A percentile compares a stretch with the other conserved stretches of the same genome.
Conservation (phyloP, 2,888 invertebrate genomes). For the Aradus depressus region DNA sequence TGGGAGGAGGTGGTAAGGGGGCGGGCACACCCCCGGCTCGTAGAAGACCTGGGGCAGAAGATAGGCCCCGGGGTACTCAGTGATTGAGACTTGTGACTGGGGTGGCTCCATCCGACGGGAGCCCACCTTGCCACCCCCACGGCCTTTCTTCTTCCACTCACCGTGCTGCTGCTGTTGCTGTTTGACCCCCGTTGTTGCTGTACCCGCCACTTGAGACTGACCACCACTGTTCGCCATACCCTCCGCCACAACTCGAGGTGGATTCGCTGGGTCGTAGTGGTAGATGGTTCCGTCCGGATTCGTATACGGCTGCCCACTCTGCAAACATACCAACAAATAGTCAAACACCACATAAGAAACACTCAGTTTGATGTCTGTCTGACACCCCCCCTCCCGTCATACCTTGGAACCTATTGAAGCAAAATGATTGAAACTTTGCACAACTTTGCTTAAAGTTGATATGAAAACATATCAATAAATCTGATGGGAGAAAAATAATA, state of each 20-base stretch:
- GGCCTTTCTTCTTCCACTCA: slow-evolving; percentile 19
- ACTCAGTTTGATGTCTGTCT: no score
- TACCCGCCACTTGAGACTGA: not conserved
- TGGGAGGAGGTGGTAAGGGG: not conserved
- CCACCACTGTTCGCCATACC: not conserved
- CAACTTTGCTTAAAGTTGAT: no score
- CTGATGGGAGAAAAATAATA: no score
- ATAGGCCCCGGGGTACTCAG: not conserved
- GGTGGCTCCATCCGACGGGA: not conserved
- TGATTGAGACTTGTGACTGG: not conserved
- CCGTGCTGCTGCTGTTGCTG: slow-evolving; percentile 22
- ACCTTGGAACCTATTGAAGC: no score
- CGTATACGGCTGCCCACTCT: slow-evolving; percentile 62
- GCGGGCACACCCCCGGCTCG: not conserved
- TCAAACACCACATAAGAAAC: no score
- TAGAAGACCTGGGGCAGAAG: slow-evolving; percentile 7
- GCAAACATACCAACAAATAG: no score
- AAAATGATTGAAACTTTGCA: no score
- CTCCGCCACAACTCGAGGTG: slow-evolving; percentile 38
- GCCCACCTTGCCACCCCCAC: not conserved
- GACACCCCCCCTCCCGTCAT: no score
- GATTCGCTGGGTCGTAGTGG: slow-evolving; percentile 62
- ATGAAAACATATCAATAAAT: no score
- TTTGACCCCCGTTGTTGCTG: slow-evolving; percentile 12
- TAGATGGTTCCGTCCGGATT: slow-evolving; percentile 68